Percentiles rank a stretch among this genome's conserved stretches.
Conservation (phyloP, 2,797 vertebrate genomes). For the Acanthis flammea region DNA sequence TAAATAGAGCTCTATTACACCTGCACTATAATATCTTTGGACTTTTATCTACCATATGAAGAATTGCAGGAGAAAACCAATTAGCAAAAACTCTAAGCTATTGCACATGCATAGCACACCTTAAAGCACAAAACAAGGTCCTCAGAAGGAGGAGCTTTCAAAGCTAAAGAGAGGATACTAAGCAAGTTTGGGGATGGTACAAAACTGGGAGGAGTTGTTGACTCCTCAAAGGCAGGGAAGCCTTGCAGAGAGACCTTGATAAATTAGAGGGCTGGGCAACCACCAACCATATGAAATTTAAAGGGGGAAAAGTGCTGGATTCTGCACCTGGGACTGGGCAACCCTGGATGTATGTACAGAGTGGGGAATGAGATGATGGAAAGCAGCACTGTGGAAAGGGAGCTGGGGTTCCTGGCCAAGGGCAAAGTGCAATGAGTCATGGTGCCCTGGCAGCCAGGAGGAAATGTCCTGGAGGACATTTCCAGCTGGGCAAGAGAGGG, state of each 20-base stretch:
- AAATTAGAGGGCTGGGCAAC: not conserved
- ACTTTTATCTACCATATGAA: not conserved
- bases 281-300: not conserved
- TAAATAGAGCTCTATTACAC: not conserved
- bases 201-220: not conserved
- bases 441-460: not conserved
- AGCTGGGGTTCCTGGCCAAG: not conserved
- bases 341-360: too few species aligned
- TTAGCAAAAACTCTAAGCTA: not conserved
- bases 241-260: not conserved
- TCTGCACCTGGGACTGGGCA: not conserved
- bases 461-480: not conserved
- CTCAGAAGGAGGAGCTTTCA: not conserved
- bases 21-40: not conserved
- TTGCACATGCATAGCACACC: not conserved
- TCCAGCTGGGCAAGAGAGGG: fast-evolving
- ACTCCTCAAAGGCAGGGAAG: not conserved
- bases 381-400: not conserved
- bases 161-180: not conserved
- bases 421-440: not conserved
- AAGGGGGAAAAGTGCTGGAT: not conserved
- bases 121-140: not conserved
- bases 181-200: not conserved
- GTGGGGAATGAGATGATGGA: not conserved
- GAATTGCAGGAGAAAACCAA: not conserved